Base-by-base conservation (phyloP, 2,113 vertebrate species). In the Epinephelus lanceolatus region DNA sequence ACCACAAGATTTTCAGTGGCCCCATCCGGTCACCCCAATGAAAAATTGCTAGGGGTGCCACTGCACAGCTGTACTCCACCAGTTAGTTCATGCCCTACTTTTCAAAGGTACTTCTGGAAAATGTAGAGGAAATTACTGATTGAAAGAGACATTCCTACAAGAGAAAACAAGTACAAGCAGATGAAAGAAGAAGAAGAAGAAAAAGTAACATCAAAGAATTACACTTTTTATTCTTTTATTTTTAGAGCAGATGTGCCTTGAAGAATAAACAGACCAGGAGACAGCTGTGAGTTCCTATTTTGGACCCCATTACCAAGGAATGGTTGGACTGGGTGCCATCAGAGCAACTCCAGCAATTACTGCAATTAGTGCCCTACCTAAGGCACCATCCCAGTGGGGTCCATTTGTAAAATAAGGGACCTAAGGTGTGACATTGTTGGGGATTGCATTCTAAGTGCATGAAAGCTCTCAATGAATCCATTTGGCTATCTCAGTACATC, bases 281-380 rank as follows among this genome's bases (percentile, higher is more conserved):
- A 53, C 18, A 27, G 27, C 71, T 60, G 62, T 17, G 40, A 52
- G 45, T 74, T 55, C 49, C 56, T 45, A 79, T 42, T 68, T 49
- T 27, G 4, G 49, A 51, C 9, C 17, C 25, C 66, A 68, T 68
- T 51, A 60, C 55, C n/a, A 23, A 53, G 27, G 45, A 74, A 81
- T 52, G 42, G 62, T 74, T 81, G 13, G 15, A 19, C 19, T 45
- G 61, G 69, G 25, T 49, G 63, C n/a, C 23, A 67, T 49, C 65
- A 51, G 23, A 67, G 30, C 18, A 60, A n/a, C 55, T n/a, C 55
- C 52, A 61, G 42, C 21, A 66, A 73, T 80, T 81, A 67, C n/a
- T 53, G 47, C 25, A 70, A 63, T 76, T 37, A 70, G 65, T 13
- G 23, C 23, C 33, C 75, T 62, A 33, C 25, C 71, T 2, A 1